Percentiles rank a stretch among this genome's conserved stretches.
phyloP scores from a whole-genome alignment of 2,797 vertebrate species.

The Euphonia xanthogaster region DNA sequence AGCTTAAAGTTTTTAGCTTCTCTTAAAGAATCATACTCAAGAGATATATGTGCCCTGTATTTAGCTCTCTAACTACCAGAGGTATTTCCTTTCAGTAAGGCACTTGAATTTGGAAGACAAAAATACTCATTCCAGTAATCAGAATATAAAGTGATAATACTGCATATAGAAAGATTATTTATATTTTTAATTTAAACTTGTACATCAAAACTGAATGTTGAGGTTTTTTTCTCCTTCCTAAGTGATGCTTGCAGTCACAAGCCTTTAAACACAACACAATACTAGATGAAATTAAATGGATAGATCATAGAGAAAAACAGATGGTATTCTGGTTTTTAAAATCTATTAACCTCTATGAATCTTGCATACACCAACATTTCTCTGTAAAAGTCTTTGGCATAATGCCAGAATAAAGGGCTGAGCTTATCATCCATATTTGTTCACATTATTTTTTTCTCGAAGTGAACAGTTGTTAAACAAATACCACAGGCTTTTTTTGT shows the following conservation, averaged over 20 bases:
- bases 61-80: neutral
- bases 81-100: neutral
- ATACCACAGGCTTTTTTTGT: neutral
- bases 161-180: neutral
- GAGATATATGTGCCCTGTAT: neutral
- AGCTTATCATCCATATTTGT: neutral
- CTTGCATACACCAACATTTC: neutral
- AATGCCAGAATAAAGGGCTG: neutral
- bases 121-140: neutral
- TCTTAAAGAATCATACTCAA: neutral
- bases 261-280: neutral
- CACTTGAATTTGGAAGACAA: neutral
- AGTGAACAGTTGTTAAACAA: neutral
- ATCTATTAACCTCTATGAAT: slow-evolving; percentile 12
- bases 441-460: neutral
- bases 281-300: neutral
- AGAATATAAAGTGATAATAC: neutral
- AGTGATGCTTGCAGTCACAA: neutral
- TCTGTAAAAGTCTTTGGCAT: neutral
- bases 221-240: neutral
- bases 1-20: neutral
- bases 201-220: neutral
- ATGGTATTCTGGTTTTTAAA: neutral
- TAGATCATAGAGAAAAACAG: neutral
- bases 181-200: neutral